A percentile compares a stretch with the other conserved stretches of the same genome.
These are phyloP conservation scores for Apeira syringaria DNA, from an alignment of 2,888 invertebrate genomes.

Conservation along the genomic window DNA sequence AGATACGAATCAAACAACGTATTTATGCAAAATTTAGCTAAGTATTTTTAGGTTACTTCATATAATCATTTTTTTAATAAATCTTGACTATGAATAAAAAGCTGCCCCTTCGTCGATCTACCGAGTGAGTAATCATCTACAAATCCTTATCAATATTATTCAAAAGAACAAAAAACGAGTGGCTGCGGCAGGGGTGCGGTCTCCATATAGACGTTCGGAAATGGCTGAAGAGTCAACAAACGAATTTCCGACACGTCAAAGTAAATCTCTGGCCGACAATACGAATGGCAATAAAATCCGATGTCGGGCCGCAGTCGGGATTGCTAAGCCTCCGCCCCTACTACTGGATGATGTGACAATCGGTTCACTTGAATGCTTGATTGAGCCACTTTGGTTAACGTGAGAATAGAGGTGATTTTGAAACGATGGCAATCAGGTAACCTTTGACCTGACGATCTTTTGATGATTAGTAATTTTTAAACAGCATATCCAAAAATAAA, in stretches of 20 bases:
- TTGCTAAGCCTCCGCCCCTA: slow-evolving; percentile 61
- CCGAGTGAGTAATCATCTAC: too few species aligned
- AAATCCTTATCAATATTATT: slow-evolving; percentile 40
- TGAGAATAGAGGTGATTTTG: slow-evolving; percentile 24
- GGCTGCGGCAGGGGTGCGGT: slow-evolving; percentile 33
- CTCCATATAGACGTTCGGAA: slow-evolving; percentile 50
- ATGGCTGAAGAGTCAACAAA: slow-evolving; percentile 69
- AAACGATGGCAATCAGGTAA: too few species aligned
- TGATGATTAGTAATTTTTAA: too few species aligned
- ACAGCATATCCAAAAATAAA: too few species aligned
- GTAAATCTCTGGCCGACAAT: slow-evolving; percentile 79
- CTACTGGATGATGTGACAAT: slow-evolving; percentile 32
- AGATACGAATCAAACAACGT: too few species aligned
- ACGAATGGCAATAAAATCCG: slow-evolving; percentile 81
- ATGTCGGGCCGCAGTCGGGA: slow-evolving; percentile 57
- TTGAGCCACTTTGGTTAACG: slow-evolving; percentile 13
- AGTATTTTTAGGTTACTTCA: too few species aligned
- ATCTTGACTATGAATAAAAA: too few species aligned
- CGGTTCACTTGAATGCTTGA: slow-evolving; percentile 24
- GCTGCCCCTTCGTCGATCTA: too few species aligned
- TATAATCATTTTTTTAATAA: too few species aligned
- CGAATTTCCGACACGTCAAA: slow-evolving; percentile 78
- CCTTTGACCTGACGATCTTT: too few species aligned
- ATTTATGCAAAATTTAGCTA: too few species aligned
- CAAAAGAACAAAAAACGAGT: slow-evolving; percentile 43